Base-by-base conservation (phyloP, 2,797 vertebrate species). In the Falco novaeseelandiae region DNA sequence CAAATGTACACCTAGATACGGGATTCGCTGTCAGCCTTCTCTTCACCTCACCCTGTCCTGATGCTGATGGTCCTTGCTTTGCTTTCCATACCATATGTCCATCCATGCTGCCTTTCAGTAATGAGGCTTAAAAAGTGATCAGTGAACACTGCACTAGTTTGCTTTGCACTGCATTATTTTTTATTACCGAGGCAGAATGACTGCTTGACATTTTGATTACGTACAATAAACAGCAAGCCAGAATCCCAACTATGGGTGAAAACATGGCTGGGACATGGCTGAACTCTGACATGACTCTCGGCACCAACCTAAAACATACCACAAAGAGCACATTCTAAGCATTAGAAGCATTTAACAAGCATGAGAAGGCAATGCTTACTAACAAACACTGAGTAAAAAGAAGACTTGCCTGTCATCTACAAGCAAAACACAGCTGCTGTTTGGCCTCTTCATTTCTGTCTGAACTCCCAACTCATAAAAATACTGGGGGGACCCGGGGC, bases 1-100 rank as follows among this genome's bases (percentile, higher is more conserved):
- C 25, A 52, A 66, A 54, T 2, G 9, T 18, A 29, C 3, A 2
- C 13, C 8, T 21, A 58, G 44, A 29, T 29, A 18, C 0, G 2
- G 72, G 59, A 65, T 27, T 59, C 44, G 8, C 69, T 49, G 36
- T 5, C 18, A 6, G 29, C 23, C 18, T 16, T 48, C 40, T 54
- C 52, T 36, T 81, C 16, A 5, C 32, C 42, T 58, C 34, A 13
- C 26, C 29, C 21, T 40, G 21, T 23, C 29, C 71, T 32, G 32
- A 62, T 8, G 55, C 69, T 32, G 58, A 54, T 13, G 25, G 23
- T 21, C 32, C 74, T 32, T 22, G 20, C 52, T 14, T 21, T 0
- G 1, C 27, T 58, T 51, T 18, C 58, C 20, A 5, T 8, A 48
- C 12, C 10, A 2, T 49, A 62, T 52, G 44, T 49, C 32, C 26